A percentile compares a stretch with the other conserved stretches of the same genome.
Conservation (phyloP, 37 sponge, comb jelly and placozoan genomes). For the Beroe forskalii region DNA sequence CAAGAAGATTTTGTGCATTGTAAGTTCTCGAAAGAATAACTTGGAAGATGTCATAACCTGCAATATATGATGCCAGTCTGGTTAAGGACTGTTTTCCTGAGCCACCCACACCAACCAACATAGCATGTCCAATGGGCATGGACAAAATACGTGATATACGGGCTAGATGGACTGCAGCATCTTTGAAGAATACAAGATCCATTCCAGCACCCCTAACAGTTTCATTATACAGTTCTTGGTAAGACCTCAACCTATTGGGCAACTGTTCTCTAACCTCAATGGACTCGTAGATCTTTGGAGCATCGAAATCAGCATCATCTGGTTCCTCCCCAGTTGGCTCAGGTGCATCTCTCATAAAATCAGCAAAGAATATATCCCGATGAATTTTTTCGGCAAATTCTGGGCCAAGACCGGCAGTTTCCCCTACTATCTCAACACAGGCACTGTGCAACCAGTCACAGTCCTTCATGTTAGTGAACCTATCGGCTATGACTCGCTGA, state of each 20-base stretch:
- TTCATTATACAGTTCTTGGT: constrained; percentile 90
- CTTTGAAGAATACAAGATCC: constrained; percentile 99
- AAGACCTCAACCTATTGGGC: constrained; percentile 77
- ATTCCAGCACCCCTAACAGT: constrained; percentile 94
- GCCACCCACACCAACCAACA: constrained; percentile 98
- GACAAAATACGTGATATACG: constrained; percentile 95
- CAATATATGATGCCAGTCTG: constrained; percentile 97
- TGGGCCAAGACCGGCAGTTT: constrained; percentile 7
- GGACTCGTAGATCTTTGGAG: constrained; percentile 97
- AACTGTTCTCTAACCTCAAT: constrained; percentile 70
- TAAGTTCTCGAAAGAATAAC: constrained; percentile 93
- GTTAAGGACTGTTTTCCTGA: constrained; percentile 99
- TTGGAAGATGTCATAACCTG: constrained; percentile 98
- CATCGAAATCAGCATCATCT: constrained; percentile 88
- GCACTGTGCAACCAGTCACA: constrained; percentile 86
- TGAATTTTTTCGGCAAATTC: constrained; percentile 67
- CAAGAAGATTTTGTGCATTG: constrained; percentile 93
- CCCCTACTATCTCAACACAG: constrained; percentile 69
- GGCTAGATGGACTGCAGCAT: constrained; percentile 93
- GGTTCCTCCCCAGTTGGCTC: constrained; percentile 96
- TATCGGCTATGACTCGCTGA: constrained; percentile 90
- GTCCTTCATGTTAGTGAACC: constrained; percentile 93
- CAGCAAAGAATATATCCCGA: constrained; percentile 95
- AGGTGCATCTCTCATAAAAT: constrained; percentile 94
- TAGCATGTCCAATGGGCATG: constrained; percentile 90